Base-by-base conservation (phyloP, 92 coral and sea anemone genomes). In the Zoanthus gigantus region DNA sequence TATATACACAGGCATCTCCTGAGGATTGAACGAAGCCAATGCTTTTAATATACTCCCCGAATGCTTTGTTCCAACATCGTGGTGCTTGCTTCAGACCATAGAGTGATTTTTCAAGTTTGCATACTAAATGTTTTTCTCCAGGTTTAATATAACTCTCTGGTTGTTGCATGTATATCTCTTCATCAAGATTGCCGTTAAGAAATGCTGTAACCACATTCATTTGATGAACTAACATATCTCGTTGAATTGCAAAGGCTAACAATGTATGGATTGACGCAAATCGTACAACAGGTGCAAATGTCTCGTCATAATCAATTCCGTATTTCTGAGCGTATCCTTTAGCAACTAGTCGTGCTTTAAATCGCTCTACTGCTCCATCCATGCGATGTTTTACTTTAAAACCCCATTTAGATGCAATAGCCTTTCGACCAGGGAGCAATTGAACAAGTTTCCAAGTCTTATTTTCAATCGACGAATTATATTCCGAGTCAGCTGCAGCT, bases 51-150 rank as follows among this genome's bases (percentile, higher is more conserved):
- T 77, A 86, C 82, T 86, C 83, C 75, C 46, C 37, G 57, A 88
- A 83, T 71, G 81, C 88, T 74, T 87, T 91, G 84, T 87, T 91
- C 93, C 91, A 91, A 45, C 90, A 90, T 34, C 93, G 83, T 54
- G 93, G 72, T 37, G 91, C 71, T 71, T 88, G 89, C 86, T 75
- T 91, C 14, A 88, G 88, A 58, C 86, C 90, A 85, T 89, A 89
- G 50, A 85, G 92, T 32, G 88, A 92, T 72, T 69, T 80, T 71
- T 92, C 84, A 29, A 89, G 42, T 34, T 34, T 34, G 0, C 42
- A 34, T 0, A 34, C 42, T 34, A 34, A 0, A 34, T 34, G 42
- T 66, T 86, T 86, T 42, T 79, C 68, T 69, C 88, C 92, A 0
- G 94, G 88, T 30, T 85, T 72, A 30, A 76, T 53, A 31, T 75